phyloP scores from a whole-genome alignment of 2,888 invertebrate species.

The Sphaerophoria taeniata region DNA sequence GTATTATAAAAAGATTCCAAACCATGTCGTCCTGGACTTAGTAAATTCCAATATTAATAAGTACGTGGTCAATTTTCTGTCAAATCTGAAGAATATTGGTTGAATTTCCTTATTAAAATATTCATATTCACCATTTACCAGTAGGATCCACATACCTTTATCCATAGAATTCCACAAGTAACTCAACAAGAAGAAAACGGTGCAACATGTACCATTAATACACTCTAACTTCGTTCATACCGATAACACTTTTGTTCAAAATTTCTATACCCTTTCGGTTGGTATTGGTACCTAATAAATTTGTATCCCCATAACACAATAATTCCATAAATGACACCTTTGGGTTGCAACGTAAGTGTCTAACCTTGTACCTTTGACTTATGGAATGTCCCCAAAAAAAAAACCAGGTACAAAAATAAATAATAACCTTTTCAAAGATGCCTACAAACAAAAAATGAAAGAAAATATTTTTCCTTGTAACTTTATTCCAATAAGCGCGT shows the following conservation, averaged over 20 bases:
- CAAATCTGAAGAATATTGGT: not conserved
- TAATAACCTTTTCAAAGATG: not conserved
- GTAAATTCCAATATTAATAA: not conserved
- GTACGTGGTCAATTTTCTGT: not conserved
- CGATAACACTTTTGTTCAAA: not conserved
- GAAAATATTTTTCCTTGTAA: not conserved
- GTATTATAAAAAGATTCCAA: no score
- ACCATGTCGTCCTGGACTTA: no score
- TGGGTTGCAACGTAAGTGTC: not conserved
- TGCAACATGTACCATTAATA: no score
- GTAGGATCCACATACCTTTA: not conserved
- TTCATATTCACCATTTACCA: not conserved
- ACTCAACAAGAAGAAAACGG: not conserved
- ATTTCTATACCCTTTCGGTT: not conserved
- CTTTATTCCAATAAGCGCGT: not conserved
- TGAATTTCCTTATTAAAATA: not conserved
- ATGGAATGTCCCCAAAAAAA: no score
- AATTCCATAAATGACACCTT: not conserved
- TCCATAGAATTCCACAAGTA: not conserved
- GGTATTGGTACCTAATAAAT: not conserved
- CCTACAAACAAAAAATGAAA: no score
- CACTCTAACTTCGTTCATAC: not conserved
- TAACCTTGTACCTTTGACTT: not conserved
- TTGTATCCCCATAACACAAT: slow-evolving; percentile 11
- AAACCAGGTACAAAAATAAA: not conserved